A percentile compares a stretch with the other conserved stretches of the same genome.
Conservation (phyloP, 1,140 invertebrate genomes). For the Drosophila ercepeae region DNA sequence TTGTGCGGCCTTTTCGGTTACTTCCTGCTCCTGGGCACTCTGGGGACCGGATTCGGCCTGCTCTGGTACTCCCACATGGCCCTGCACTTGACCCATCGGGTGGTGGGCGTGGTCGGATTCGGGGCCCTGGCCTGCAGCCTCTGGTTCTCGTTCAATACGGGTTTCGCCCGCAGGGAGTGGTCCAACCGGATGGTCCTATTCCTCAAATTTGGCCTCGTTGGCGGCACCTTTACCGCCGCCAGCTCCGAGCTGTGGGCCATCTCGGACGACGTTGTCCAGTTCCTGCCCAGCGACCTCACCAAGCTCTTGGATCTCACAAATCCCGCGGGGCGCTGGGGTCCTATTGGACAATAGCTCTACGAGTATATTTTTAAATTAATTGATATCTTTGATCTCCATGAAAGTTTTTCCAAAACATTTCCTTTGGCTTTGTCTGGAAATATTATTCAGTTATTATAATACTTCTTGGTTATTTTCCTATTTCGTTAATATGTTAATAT, state of each 20-base stretch:
- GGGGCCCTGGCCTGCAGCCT: constrained; percentile 1
- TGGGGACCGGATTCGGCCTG: constrained; percentile 8
- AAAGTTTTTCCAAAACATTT: too few species aligned
- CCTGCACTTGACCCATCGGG: constrained; percentile 13
- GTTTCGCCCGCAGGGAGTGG: constrained; percentile 41
- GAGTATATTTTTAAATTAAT: neutral
- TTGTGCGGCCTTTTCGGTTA: constrained; percentile 3
- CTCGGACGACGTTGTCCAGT: neutral
- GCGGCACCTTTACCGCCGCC: neutral
- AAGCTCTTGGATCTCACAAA: neutral
- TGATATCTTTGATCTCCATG: neutral
- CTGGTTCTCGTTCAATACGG: constrained; percentile 27
- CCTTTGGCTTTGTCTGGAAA: too few species aligned
- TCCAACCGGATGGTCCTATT: fast-evolving
- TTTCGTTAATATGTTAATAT: too few species aligned
- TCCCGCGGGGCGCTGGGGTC: neutral
- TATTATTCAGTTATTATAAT: too few species aligned
- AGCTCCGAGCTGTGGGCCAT: constrained; percentile 8
- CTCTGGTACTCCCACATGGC: neutral
- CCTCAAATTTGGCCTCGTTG: constrained; percentile 19
- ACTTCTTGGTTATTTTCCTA: too few species aligned
- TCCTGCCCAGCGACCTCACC: constrained; percentile 1
- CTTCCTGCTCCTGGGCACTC: neutral
- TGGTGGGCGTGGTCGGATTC: constrained; percentile 7
- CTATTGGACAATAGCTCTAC: neutral